These are phyloP conservation scores for Oreocharis arfaki DNA, from an alignment of 2,113 vertebrate genomes.

Conservation along the genomic window DNA sequence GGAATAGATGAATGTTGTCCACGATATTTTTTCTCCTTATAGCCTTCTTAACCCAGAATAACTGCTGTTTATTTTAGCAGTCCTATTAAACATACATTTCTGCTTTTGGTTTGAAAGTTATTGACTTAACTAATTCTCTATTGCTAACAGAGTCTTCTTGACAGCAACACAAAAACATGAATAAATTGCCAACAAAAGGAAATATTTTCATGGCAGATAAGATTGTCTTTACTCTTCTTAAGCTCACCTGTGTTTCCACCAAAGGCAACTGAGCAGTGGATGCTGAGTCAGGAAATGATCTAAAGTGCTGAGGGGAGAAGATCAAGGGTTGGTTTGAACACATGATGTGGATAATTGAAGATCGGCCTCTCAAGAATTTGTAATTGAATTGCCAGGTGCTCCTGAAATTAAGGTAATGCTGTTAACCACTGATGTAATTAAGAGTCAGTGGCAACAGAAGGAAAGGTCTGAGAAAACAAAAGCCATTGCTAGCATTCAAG, in stretches of 20 bases:
- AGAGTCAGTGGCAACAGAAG: not conserved
- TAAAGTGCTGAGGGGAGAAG: not conserved
- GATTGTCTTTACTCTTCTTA: not conserved
- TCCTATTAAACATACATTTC: not conserved
- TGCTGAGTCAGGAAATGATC: not conserved
- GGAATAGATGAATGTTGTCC: not conserved
- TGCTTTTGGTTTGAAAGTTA: not conserved
- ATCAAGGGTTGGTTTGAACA: not conserved
- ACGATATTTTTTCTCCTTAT: not conserved
- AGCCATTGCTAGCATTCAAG: not conserved
- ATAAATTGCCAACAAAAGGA: not conserved
- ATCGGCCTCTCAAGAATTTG: not conserved
- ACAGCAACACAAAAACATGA: not conserved
- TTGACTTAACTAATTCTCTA: not conserved
- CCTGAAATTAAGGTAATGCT: not conserved
- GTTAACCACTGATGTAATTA: not conserved
- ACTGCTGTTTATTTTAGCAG: not conserved
- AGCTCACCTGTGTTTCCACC: not conserved
- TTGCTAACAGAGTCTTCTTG: not conserved
- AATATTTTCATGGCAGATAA: not conserved
- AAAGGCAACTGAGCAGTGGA: not conserved
- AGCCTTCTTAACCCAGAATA: not conserved
- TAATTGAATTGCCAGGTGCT: not conserved
- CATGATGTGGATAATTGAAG: rapidly evolving
- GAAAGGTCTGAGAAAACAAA: not conserved